Evolutionary conservation across 2,113 vertebrate species (phyloP).

Genomic region (Lethenteron reissneri): DNA sequence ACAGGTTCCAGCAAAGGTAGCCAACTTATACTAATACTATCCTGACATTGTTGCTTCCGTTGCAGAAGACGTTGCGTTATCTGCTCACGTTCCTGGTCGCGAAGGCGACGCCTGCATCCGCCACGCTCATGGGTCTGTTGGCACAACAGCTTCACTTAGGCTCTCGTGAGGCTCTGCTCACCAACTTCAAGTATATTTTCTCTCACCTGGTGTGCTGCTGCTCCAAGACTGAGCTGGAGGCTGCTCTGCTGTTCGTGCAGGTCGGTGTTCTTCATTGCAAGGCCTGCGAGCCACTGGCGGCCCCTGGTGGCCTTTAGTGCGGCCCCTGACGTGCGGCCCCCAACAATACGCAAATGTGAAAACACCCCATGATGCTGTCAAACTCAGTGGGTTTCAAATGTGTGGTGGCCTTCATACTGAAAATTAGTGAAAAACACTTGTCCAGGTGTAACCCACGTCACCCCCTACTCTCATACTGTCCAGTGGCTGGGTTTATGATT

Average conservation of each 20-base stretch:
- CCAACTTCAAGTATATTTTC: conserved; percentile 97
- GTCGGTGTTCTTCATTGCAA: conserved; percentile 19
- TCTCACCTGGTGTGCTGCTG: conserved; percentile 93
- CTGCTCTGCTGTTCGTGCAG: conserved; percentile 80
- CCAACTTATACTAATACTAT: not conserved
- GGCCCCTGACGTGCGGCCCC: too few relatives aligned
- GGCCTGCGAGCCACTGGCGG: too few relatives aligned
- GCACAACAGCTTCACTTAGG: conserved; percentile 79
- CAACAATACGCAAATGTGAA: too few relatives aligned
- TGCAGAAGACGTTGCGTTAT: conserved; percentile 63
- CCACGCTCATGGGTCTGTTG: conserved; percentile 64
- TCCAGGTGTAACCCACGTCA: too few relatives aligned
- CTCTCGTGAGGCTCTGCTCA: conserved; percentile 80
- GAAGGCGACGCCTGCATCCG: conserved; percentile 68
- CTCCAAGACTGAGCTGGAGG: conserved; percentile 74
- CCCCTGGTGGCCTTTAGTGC: too few relatives aligned
- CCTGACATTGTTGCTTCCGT: not conserved
- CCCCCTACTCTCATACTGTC: too few relatives aligned
- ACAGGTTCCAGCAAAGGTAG: not conserved
- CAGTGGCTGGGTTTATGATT: too few relatives aligned
- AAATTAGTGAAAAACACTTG: too few relatives aligned
- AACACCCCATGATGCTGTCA: too few relatives aligned
- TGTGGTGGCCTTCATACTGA: too few relatives aligned
- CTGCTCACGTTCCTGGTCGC: conserved; percentile 79
- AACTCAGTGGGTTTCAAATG: too few relatives aligned